A percentile compares a stretch with the other conserved stretches of the same genome.
Conservation (phyloP, 2,113 vertebrate genomes). For the Oenanthe oenanthe region DNA sequence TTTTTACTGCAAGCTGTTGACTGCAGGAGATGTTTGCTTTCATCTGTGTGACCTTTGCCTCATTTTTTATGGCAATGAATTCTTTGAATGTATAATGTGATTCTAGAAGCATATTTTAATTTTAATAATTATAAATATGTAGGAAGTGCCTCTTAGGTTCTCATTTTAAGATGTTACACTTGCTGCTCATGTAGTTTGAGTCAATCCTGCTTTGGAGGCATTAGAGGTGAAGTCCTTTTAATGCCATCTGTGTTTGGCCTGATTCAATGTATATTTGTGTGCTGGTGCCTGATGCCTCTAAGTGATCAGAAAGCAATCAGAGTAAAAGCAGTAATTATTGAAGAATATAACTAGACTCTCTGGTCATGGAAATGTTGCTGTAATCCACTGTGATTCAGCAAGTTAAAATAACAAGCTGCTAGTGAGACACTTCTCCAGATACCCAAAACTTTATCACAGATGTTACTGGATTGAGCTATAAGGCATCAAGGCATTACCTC, state of each 20-base stretch:
- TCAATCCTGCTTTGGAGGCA: neutral
- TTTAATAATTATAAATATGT: neutral
- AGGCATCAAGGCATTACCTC: neutral
- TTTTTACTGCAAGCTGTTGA: neutral
- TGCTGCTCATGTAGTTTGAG: neutral
- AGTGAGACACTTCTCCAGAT: neutral
- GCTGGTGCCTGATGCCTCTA: neutral
- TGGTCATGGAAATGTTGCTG: neutral
- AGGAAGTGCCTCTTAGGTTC: neutral
- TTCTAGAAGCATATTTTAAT: neutral
- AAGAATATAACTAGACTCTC: neutral
- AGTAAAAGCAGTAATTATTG: neutral
- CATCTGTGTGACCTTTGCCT: neutral
- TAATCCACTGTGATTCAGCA: neutral
- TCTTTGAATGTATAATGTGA: neutral
- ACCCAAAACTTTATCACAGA: neutral
- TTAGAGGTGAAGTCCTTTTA: neutral
- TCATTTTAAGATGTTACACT: neutral
- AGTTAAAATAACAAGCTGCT: neutral
- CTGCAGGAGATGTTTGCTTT: slow-evolving; percentile 8
- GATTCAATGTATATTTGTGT: neutral
- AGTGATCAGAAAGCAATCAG: neutral
- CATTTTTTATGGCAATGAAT: neutral
- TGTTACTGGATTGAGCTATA: neutral
- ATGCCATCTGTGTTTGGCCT: neutral